Base-by-base conservation (phyloP, 2,888 invertebrate genomes). In the Barypeithes pellucidus region DNA sequence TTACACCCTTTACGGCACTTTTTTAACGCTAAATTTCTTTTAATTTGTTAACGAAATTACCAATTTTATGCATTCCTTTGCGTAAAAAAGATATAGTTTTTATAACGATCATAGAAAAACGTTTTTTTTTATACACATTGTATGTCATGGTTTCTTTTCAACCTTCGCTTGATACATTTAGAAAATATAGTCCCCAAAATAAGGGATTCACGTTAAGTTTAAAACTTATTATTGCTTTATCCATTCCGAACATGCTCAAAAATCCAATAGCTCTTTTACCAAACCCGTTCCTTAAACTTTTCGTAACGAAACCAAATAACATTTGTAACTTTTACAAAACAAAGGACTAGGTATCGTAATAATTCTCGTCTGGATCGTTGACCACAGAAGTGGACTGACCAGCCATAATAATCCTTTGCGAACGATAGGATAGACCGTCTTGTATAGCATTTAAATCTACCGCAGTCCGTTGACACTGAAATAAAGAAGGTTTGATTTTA, bases 301-400 rank as follows among this genome's bases (percentile, higher is more conserved):
- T 20, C 29, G 3, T 8, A 29, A 29, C n/a, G 29, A 29, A 50
- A 52, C 12, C 29, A 52, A 22, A 52, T 29, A 29, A 52, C 29
- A 52, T n/a, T 47, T 47, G 11, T 47, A 45, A 24, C 5, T 52
- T 52, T 12, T 24, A 22, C 9, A 29, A 14, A 57, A 57, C 54
- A 57, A 57, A 57, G 54, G 54, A 57, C 24, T 57, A 57, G n/a
- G n/a, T n/a, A n/a, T n/a, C n/a, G n/a, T 33, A 8, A 8, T 5
- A 33, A 57, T 14, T 14, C 18, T 57, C 54, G 16, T 33, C 54
- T 57, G 54, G 54, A 57, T 57, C 33, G 33, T 33, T 57, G 54
- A 57, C 54, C 54, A 57, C 54, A 33, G 54, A 33, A 57, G 33
- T 57, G 33, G 16, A 33, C 54, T 57, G 54, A 57, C 54, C 54